Evolutionary conservation across 2,797 vertebrate species (phyloP), one percentile per base, ranked within the genome.

Genomic region (Anolis apletophallus): DNA sequence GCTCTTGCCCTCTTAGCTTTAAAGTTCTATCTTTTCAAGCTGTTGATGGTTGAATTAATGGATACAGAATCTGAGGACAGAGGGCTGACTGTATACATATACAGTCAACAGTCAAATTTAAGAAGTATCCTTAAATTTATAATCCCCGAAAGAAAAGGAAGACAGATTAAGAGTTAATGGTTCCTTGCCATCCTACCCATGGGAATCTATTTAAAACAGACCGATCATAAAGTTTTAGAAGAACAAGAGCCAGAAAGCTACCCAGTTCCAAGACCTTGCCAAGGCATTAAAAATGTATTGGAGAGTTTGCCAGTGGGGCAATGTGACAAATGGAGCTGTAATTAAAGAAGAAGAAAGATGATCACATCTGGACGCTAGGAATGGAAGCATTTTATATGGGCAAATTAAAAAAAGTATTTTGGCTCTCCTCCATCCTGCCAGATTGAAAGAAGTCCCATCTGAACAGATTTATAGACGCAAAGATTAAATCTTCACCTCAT

Each of bases 221-320:
- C 2, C 17, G 17, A 34, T 34, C 10, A 84, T 71, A 90, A 89
- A 78, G 29, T 83, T 88, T 85, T 71, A 75, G 91, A 91, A 77
- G 75, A 92, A 87, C 77, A 88, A 89, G 78, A 90, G 74, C 87
- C 89, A 57, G 85, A 90, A 88, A 23, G 87, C 85, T 89, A 90
- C 79, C 2, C 2, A 80, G 40, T 52, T 85, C 76, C 36, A 26
- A 76, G 78, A 87, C 88, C 85, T 93, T 61, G 17, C 12, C 40
- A 2, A 52, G 82, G 34, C n/a, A 32, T 88, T 91, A 85, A 86
- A 91, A 90, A 3, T 64, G 61, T 46, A 85, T 0, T 0, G 88
- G 87, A 36, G 68, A 36, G 80, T 87, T 91, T 64, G 87, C 29
- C 74, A 91, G 69, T 0, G 1, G 85, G 80, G 13, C 82, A 59